Evolutionary conservation across 1,140 invertebrate species (phyloP).

Genomic region (Nebria ingens): DNA sequence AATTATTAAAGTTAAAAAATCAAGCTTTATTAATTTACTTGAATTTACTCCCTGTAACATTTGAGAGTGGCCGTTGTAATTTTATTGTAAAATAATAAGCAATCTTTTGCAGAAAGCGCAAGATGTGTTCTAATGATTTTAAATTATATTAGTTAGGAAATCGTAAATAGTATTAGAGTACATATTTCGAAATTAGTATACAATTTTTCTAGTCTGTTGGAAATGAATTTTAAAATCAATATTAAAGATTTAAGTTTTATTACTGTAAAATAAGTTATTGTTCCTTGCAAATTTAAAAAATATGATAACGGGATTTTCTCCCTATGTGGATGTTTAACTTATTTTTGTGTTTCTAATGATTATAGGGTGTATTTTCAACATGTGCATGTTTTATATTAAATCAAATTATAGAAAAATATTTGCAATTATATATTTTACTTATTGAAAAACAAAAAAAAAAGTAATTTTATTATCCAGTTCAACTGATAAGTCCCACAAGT

Average conservation of each 20-base stretch:
- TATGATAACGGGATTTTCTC: background rate
- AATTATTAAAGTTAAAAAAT: background rate
- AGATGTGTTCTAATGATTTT: background rate
- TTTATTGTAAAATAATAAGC: background rate
- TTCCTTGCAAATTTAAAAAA: background rate
- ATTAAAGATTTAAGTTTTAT: slow-evolving; percentile 4
- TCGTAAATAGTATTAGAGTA: slow-evolving; percentile 4
- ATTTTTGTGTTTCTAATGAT: slow-evolving; percentile 4
- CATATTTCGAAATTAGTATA: slow-evolving; percentile 9
- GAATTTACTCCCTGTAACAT: background rate
- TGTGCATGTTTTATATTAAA: slow-evolving; percentile 9
- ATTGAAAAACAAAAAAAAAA: background rate
- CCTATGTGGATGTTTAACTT: slow-evolving; percentile 5
- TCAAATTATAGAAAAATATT: slow-evolving; percentile 6
- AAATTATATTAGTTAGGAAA: slow-evolving; percentile 2
- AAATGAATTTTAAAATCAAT: slow-evolving; percentile 8
- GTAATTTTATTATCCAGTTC: too few species aligned
- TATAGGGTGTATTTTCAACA: slow-evolving; percentile 6
- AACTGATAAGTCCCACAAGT: too few species aligned
- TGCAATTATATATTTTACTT: background rate
- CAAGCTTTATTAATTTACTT: slow-evolving; percentile 3
- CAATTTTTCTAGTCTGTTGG: slow-evolving; percentile 2
- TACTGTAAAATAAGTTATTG: slow-evolving; percentile 9
- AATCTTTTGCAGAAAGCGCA: background rate
- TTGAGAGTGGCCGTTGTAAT: background rate